Evolutionary conservation across 1,140 invertebrate genomes (phyloP), one percentile per base, ranked within the genome.

Genomic region (Trichogramma pretiosum): DNA sequence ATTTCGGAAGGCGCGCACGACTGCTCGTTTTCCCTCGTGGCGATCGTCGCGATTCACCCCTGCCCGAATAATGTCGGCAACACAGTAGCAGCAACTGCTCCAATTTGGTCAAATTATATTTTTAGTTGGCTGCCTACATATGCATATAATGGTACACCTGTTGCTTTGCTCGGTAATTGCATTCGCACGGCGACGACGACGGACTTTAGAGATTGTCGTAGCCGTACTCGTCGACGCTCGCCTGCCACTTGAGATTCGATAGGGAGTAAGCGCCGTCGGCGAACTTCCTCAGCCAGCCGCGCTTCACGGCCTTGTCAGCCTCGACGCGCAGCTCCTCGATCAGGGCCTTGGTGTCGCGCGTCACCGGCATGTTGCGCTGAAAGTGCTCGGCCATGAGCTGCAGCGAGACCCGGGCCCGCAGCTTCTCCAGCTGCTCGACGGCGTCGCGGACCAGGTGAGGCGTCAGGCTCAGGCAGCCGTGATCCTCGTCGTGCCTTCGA

Each of bases 351-450:
- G 1, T 9, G 5, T 21, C 2, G 7, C 13, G 28, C 7, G 35
- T n/a, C 0, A 32, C 43, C 2, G 49, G 37, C 0, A 7, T 10
- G 3, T 9, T 7, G 5, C 19, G n/a, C 37, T 42, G 30, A 19
- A 51, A 46, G 38, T 51, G 11, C n/a, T 9, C 14, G 14, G 37
- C 5, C 23, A 51, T 22, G 24, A 51, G 1, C 5, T 4, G 2
- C 1, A 51, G 5, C 3, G 49, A 18, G 7, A 51, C 38, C 3
- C 38, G 43, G 1, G 39, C 32, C 0, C 43, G 49, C 14, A n/a
- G 26, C 33, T 41, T 41, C 18, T 46, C 43, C 7, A 51, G 23
- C 16, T 46, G 43, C 38, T 46, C 32, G 0, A 51, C 38, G 3
- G 44, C 49, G 2, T 51, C 44, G 3, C 42, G 30, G 1, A 50